Evolutionary conservation across 2,113 vertebrate species (phyloP), one percentile per base, ranked within the genome.

Genomic region (Heterotis niloticus): DNA sequence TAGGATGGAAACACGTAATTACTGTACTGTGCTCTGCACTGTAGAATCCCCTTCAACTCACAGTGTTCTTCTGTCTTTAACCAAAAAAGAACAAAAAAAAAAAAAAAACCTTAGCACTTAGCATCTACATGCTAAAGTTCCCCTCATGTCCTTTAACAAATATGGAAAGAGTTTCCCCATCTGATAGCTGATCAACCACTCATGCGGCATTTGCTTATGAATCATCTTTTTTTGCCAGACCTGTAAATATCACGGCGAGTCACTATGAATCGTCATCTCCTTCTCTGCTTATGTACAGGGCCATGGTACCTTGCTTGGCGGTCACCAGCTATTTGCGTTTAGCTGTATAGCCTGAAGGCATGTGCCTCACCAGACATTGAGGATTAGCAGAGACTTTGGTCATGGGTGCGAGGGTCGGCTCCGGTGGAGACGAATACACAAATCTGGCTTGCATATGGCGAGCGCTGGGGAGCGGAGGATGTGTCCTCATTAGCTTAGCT

Each of bases 1-100:
- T 29, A 17, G 54, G 65, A 81, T 81, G 81, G 86, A 87, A 85
- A 81, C 26, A 18, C 64, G n/a, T n/a, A n/a, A n/a, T 69, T 84
- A 75, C 80, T 82, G 75, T 66, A 75, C 13, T 0, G 11, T 66
- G 54, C 60, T 3, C 75, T 26, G 64, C 64, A 26, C 13, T n/a
- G 64, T 13, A 13, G 7, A 28, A 20, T 51, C 11, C 26, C 18
- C 20, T 3, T 56, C 28, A 57, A 80, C 83, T 82, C 76, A 81
- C 64, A 60, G 0, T 77, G 29, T 23, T 24, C 24, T 34, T 23
- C 65, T 60, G 75, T 54, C 59, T 81, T 60, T 29, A 62, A 44
- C 34, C 34, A 44, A 44, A 44, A 44, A n/a, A 62, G 59, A 62
- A 59, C 9, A 59, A 23, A 0, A 29, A 75, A 26, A 26, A 60